Conservation (phyloP, 2,888 invertebrate species). For the Exocentrus adspersus region DNA sequence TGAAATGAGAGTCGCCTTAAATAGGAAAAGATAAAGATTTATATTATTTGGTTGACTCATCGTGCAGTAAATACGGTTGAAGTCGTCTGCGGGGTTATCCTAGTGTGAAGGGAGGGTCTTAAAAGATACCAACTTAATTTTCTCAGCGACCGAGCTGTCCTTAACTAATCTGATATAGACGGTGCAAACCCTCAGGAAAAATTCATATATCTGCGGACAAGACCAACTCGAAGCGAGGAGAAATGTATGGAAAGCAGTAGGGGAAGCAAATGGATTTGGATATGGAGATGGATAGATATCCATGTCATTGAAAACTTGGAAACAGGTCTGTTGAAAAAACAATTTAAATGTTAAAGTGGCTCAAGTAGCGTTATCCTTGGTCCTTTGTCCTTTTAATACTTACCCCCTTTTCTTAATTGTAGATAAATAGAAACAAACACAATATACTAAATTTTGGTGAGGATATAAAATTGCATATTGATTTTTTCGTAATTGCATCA, state of each 20-base stretch:
- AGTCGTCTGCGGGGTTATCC: conserved; percentile 41
- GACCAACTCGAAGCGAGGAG: no score
- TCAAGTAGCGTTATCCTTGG: neutral
- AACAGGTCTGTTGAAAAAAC: no score
- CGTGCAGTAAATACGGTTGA: conserved; percentile 46
- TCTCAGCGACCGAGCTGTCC: conserved; percentile 54
- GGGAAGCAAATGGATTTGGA: no score
- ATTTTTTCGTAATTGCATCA: neutral
- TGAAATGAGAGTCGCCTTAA: conserved; percentile 18
- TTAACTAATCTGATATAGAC: conserved; percentile 55
- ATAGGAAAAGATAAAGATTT: conserved; percentile 30
- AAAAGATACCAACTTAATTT: conserved; percentile 58
- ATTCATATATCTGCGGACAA: no score
- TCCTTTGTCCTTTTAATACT: neutral
- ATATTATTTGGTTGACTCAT: conserved; percentile 32
- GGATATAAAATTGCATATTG: no score
- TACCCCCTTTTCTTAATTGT: neutral
- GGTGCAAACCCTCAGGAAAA: conserved; percentile 37
- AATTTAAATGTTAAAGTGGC: neutral
- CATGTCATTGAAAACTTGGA: no score
- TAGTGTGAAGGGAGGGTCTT: conserved; percentile 48
- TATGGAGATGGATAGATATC: no score
- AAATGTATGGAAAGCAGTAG: no score
- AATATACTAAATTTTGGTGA: no score
- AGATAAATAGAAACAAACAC: neutral